Evolutionary conservation across 2,888 invertebrate species (phyloP).

Genomic region (Caradrina clavipalpis): DNA sequence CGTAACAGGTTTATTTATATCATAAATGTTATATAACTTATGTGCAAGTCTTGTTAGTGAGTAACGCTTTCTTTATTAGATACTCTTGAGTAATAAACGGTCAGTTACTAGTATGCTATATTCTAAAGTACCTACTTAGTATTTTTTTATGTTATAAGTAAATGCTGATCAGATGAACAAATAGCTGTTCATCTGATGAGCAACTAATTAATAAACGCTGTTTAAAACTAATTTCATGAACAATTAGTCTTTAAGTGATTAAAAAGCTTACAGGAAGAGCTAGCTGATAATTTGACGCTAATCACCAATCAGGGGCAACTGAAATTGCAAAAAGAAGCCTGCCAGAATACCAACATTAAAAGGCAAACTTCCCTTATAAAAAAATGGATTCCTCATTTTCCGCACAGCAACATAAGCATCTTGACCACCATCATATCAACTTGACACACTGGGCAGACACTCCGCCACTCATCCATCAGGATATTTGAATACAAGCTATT

Average conservation of each 20-base stretch:
- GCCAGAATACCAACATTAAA: neutral
- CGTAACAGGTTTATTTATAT: conserved; percentile 43
- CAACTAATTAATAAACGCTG: conserved; percentile 3
- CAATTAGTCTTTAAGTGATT: conserved; percentile 32
- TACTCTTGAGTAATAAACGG: conserved; percentile 48
- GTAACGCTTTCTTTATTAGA: conserved; percentile 67
- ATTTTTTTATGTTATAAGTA: neutral
- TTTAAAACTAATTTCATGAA: conserved; percentile 18
- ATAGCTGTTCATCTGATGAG: neutral
- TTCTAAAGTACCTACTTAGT: neutral
- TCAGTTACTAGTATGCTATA: conserved; percentile 31
- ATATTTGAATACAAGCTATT: conserved; percentile 67
- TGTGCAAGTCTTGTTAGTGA: conserved; percentile 59
- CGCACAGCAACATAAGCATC: neutral
- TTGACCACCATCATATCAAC: conserved; percentile 16
- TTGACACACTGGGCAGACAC: conserved; percentile 34
- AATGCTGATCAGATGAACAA: no score
- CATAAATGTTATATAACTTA: conserved; percentile 62
- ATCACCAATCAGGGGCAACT: conserved; percentile 23
- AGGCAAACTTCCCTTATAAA: neutral
- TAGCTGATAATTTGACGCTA: conserved; percentile 40
- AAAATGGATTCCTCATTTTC: neutral
- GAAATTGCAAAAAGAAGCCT: neutral
- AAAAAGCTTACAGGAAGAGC: conserved; percentile 38
- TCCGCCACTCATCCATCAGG: conserved; percentile 63